These are phyloP conservation scores for Drosophila rufa DNA, from an alignment of 1,140 invertebrate genomes.

Conservation along the genomic window DNA sequence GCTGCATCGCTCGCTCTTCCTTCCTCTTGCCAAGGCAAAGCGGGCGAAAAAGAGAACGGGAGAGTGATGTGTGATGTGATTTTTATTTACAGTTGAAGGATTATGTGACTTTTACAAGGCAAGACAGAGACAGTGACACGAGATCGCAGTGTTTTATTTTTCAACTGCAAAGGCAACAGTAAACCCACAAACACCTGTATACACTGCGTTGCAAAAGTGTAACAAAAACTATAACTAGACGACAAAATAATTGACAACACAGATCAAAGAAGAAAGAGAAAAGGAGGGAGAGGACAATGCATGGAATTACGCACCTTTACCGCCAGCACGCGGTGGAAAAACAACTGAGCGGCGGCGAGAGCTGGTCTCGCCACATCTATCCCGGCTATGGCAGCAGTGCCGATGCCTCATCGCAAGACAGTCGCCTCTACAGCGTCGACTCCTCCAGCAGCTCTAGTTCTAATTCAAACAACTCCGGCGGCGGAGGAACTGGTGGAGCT, in stretches of 20 bases:
- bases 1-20: constrained; percentile 29
- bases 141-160: constrained; percentile 40
- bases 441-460: constrained; percentile 80
- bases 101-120: constrained; percentile 74
- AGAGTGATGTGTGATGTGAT: constrained; percentile 48
- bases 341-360: constrained; percentile 74
- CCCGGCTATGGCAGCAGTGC: constrained; percentile 52
- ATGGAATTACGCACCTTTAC: constrained; percentile 84
- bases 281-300: constrained; percentile 59
- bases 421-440: constrained; percentile 68
- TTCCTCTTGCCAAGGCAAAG: constrained; percentile 15
- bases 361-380: constrained; percentile 69
- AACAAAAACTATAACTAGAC: constrained; percentile 30
- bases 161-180: constrained; percentile 22
- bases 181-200: constrained; percentile 30
- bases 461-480: constrained; percentile 65
- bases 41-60: constrained; percentile 10
- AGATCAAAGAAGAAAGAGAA: constrained; percentile 5
- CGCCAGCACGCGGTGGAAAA: constrained; percentile 84
- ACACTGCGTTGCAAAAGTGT: constrained; percentile 71
- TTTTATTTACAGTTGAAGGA: constrained; percentile 75
- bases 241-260: constrained; percentile 7
- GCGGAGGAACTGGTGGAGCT: constrained; percentile 20
- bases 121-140: constrained; percentile 43
- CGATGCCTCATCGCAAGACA: constrained; percentile 48